phyloP scores from a whole-genome alignment of 2,797 vertebrate species.

The Sebastes cheni region DNA sequence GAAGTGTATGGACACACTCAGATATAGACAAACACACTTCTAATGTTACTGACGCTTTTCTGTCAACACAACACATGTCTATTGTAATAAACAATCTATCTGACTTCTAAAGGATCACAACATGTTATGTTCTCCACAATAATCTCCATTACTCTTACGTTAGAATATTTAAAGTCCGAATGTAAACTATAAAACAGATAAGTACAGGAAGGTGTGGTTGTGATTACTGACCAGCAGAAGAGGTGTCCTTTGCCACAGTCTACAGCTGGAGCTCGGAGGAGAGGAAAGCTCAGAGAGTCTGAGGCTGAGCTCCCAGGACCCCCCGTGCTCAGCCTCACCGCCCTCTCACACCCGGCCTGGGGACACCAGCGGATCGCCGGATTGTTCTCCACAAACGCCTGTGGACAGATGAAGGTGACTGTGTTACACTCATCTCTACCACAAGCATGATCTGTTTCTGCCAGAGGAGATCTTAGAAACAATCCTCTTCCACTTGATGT shows the following conservation, averaged over 20 bases:
- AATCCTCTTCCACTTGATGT: neutral
- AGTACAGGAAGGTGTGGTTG: neutral
- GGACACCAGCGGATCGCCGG: slow-evolving; percentile 98
- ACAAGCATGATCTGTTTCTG: neutral
- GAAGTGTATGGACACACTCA: neutral
- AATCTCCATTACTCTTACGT: neutral
- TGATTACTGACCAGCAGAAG: slow-evolving; percentile 92
- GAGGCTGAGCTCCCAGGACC: slow-evolving; percentile 86
- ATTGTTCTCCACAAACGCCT: slow-evolving; percentile 99
- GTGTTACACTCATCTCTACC: neutral
- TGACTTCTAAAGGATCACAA: neutral
- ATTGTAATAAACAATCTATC: neutral
- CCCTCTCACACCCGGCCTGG: slow-evolving; percentile 93
- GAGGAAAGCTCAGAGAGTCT: slow-evolving; percentile 90
- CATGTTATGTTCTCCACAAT: neutral
- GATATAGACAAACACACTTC: neutral
- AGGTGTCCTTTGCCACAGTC: slow-evolving; percentile 98
- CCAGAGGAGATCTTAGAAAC: neutral
- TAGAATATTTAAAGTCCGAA: neutral
- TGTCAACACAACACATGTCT: neutral
- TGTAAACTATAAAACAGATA: neutral
- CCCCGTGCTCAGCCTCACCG: slow-evolving; percentile 92
- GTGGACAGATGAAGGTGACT: slow-evolving; percentile 4
- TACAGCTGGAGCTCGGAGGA: slow-evolving; percentile 94
- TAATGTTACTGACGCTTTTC: neutral